These are phyloP conservation scores for Cydia pomonella DNA, from an alignment of 1,140 invertebrate species.

Conservation along the genomic window DNA sequence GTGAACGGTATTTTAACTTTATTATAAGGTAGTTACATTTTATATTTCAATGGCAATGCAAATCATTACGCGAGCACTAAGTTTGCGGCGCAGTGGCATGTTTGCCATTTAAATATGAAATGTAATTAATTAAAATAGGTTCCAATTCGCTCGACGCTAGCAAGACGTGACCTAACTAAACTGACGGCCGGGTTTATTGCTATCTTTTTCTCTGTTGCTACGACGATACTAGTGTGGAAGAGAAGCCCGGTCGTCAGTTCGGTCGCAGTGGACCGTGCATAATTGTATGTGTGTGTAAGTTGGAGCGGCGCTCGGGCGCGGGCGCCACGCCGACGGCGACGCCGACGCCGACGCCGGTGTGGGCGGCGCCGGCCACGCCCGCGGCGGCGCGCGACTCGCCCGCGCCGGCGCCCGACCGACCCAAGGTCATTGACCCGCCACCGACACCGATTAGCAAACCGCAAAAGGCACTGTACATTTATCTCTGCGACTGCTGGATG, in stretches of 20 bases:
- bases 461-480: conserved; percentile 6
- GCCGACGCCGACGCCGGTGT: conserved; percentile 34
- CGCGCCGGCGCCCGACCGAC: conserved; percentile 40
- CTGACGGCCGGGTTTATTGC: no score
- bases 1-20: not conserved
- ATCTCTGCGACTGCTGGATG: not conserved
- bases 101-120: no score
- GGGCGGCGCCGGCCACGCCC: conserved; percentile 48
- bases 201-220: no score
- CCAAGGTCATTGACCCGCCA: conserved; percentile 38
- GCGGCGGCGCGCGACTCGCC: conserved; percentile 40
- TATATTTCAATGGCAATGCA: not conserved
- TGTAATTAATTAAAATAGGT: no score
- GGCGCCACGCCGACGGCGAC: not conserved
- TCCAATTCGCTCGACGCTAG: no score
- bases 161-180: no score
- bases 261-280: not conserved
- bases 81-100: no score
- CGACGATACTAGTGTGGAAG: no score
- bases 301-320: conserved; percentile 47
- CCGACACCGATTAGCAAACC: not conserved
- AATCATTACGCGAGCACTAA: no score
- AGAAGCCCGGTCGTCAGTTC: not conserved
- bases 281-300: conserved; percentile 36
- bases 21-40: not conserved